Evolutionary conservation across 2,888 invertebrate species (phyloP), one percentile per base, ranked within the genome.

Genomic region (Epirrita christyi): DNA sequence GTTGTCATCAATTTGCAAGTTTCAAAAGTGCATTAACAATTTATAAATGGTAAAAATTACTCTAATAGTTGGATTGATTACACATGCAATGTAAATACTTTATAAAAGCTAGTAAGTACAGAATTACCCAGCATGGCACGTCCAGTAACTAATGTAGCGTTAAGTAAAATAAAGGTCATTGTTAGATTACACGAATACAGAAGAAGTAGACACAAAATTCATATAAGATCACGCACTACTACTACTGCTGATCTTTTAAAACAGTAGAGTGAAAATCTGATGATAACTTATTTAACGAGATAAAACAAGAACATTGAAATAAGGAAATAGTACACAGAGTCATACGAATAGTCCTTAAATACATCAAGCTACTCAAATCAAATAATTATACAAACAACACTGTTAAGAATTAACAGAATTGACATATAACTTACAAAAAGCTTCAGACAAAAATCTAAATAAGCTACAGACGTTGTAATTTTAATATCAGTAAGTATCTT

Each of bases 41-140:
- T 21, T 21, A 21, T 32, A 32, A 32, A 32, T 5, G 2, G n/a
- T n/a, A 32, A 7, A 32, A 7, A 32, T 0, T 21, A 21, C 2
- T 21, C 32, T 0, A 9, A 7, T 32, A 9, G 2, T 9, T 9
- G 8, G 29, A n/a, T 29, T 2, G 4, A 29, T 29, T 9, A 45
- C 3, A 36, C 46, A 55, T 54, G 57, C 60, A 60, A 36, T 34
- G 27, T 37, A 14, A 7, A 40, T 32, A 21, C 32, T 32, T 32
- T 9, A 32, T 29, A 32, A 32, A 32, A 32, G 0, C 32, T 32
- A 32, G 8, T 32, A 43, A 37, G 21, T 5, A 48, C 9, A 48
- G 49, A 7, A 32, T 85, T 89, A 89, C 89, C 89, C 76, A 88
- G 75, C 76, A 88, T 86, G 45, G 80, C 75, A 65, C 89, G 87